A percentile compares a stretch with the other conserved stretches of the same genome.
Evolutionary conservation across 2,797 vertebrate species (phyloP).

Genomic region (Protonibea diacanthus): DNA sequence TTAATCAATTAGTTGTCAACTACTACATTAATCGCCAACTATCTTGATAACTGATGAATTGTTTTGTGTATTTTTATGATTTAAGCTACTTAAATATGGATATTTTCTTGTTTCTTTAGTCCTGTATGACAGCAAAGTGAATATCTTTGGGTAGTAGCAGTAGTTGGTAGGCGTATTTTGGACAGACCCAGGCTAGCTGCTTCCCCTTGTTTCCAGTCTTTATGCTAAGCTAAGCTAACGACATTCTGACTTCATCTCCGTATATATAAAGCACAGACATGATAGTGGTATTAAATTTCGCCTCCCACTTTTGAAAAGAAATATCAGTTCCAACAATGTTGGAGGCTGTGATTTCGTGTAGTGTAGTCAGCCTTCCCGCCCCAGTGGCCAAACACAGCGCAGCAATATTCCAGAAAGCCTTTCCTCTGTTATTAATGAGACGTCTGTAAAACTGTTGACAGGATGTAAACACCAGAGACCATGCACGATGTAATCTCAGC

Average conservation of each 20-base stretch:
- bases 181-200: background rate
- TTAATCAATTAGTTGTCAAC: too few relatives aligned
- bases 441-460: background rate
- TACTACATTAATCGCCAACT: too few relatives aligned
- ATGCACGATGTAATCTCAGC: background rate
- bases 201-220: background rate
- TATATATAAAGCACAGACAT: background rate
- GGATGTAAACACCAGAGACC: background rate
- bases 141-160: too few relatives aligned
- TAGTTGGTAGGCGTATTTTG: background rate
- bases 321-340: background rate
- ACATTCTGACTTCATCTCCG: background rate
- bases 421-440: background rate
- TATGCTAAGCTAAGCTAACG: background rate
- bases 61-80: too few relatives aligned
- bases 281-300: background rate
- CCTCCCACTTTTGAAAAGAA: background rate
- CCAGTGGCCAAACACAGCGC: background rate
- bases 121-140: too few relatives aligned
- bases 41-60: too few relatives aligned
- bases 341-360: fast-evolving
- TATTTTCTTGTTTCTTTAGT: too few relatives aligned
- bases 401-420: background rate
- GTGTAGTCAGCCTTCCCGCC: too few relatives aligned
- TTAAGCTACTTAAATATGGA: too few relatives aligned